These are phyloP conservation scores for Dolomedes plantarius DNA, from an alignment of 2,888 invertebrate species.

Conservation along the genomic window DNA sequence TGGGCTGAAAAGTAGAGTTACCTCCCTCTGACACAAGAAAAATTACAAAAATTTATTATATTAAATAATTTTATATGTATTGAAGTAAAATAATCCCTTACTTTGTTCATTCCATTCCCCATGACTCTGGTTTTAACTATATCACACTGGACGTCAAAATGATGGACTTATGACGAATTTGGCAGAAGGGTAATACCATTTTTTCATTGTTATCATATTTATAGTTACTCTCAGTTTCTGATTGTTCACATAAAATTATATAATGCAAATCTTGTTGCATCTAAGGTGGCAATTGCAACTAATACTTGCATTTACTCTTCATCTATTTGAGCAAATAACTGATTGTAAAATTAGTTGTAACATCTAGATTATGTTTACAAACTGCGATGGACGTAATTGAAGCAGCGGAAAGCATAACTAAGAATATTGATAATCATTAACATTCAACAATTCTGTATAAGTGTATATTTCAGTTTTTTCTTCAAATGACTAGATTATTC, in stretches of 20 bases:
- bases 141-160: conserved; percentile 7
- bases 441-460: not conserved
- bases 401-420: not conserved
- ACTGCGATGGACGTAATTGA: not conserved
- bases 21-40: no score
- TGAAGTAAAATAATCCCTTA: conserved; percentile 38
- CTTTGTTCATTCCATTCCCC: conserved; percentile 73
- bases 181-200: not conserved
- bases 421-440: not conserved
- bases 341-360: conserved; percentile 5
- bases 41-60: no score
- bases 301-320: not conserved
- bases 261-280: not conserved
- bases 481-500: not conserved
- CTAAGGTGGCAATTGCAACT: not conserved
- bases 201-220: not conserved
- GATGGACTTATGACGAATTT: not conserved
- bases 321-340: conserved; percentile 7
- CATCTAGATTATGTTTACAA: not conserved
- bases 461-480: not conserved
- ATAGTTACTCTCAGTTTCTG: not conserved
- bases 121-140: conserved; percentile 74
- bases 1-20: no score
- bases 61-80: no score
- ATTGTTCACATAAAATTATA: not conserved